These are phyloP conservation scores for Sericinus montela DNA, from an alignment of 2,888 invertebrate genomes.

Conservation along the genomic window DNA sequence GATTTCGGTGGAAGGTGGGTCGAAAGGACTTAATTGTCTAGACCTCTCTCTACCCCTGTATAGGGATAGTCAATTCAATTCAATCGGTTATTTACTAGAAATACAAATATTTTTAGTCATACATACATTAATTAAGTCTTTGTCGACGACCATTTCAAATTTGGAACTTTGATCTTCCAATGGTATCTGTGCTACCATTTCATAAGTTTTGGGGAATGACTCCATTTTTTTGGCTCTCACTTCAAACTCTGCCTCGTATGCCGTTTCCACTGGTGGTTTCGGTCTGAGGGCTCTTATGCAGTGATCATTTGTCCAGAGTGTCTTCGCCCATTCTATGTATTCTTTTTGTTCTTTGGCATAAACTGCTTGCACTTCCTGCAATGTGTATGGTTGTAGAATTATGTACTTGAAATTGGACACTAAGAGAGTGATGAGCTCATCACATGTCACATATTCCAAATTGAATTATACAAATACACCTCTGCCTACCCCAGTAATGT, in stretches of 20 bases:
- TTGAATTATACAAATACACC: too few relatives aligned
- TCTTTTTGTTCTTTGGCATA: constrained; percentile 58
- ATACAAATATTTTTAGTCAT: too few relatives aligned
- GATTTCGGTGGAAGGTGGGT: too few relatives aligned
- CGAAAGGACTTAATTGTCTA: too few relatives aligned
- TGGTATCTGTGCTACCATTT: constrained; percentile 56
- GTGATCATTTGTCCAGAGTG: constrained; percentile 45
- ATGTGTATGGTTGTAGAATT: not conserved
- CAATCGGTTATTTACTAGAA: too few relatives aligned
- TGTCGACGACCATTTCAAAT: constrained; percentile 35
- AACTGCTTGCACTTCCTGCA: constrained; percentile 42
- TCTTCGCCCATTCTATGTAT: constrained; percentile 57
- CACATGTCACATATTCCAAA: too few relatives aligned
- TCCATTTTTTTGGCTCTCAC: constrained; percentile 37
- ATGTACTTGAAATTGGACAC: too few relatives aligned
- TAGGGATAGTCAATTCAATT: too few relatives aligned
- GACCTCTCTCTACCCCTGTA: too few relatives aligned
- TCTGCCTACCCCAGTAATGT: too few relatives aligned
- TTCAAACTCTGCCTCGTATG: constrained; percentile 56
- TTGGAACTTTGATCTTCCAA: constrained; percentile 29
- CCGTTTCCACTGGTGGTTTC: constrained; percentile 45
- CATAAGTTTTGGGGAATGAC: constrained; percentile 43
- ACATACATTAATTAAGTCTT: constrained; percentile 53
- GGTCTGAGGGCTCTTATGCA: constrained; percentile 53
- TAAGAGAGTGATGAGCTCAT: too few relatives aligned